Evolutionary conservation across 2,797 vertebrate species (phyloP).

Genomic region (Neomorphus geoffroyi): DNA sequence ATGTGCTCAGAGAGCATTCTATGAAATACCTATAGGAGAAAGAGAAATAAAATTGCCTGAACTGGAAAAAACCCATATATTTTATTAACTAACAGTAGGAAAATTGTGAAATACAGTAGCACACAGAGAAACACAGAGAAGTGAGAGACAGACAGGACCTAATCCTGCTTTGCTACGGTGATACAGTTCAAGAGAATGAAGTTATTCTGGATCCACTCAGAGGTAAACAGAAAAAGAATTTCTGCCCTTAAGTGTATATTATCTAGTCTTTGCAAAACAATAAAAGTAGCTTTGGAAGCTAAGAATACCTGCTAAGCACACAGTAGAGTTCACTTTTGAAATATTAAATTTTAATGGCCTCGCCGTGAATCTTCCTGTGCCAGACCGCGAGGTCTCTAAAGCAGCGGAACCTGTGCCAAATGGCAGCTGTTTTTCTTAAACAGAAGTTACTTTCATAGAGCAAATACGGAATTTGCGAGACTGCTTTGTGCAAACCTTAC

Average conservation of each 20-base stretch:
- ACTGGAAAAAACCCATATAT: neutral
- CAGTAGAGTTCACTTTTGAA: neutral
- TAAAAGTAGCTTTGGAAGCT: slow-evolving; percentile 8
- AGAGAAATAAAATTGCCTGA: slow-evolving; percentile 17
- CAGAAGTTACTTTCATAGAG: neutral
- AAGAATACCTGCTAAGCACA: slow-evolving; percentile 23
- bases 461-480: slow-evolving; percentile 11
- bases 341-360: slow-evolving; percentile 11
- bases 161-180: neutral
- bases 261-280: neutral
- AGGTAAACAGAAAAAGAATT: neutral
- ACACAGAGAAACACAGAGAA: neutral
- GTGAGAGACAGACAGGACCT: neutral
- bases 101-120: neutral
- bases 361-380: neutral
- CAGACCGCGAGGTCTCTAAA: neutral
- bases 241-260: neutral
- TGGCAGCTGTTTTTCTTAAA: neutral
- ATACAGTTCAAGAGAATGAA: neutral
- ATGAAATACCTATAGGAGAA: slow-evolving; percentile 6
- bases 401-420: neutral
- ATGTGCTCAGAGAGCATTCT: slow-evolving; percentile 17
- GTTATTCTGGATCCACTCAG: neutral
- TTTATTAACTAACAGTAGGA: neutral
- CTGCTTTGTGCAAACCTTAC: neutral